Percentiles rank a stretch among this genome's conserved stretches.
Conservation (phyloP, 2,888 invertebrate genomes). For the Ophion obscuratus region DNA sequence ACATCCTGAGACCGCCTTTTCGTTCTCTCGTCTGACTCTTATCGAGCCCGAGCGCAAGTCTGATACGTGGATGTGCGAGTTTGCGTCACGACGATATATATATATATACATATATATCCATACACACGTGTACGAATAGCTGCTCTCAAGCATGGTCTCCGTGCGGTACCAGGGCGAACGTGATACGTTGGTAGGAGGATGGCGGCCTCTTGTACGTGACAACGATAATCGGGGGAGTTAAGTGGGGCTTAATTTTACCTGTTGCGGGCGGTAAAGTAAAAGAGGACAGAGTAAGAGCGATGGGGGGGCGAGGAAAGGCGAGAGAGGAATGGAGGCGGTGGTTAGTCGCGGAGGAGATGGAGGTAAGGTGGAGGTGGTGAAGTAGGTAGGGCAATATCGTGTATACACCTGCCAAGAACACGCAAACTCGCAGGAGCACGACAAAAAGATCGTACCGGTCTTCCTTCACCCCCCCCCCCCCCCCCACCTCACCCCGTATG, state of each 20-base stretch:
- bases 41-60: constrained; percentile 40
- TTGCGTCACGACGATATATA: constrained; percentile 1
- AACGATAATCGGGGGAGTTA: constrained; percentile 82
- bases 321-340: constrained; percentile 51
- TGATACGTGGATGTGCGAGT: constrained; percentile 29
- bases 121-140: not conserved
- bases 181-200: constrained; percentile 60
- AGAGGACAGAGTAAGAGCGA: constrained; percentile 54
- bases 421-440: constrained; percentile 72
- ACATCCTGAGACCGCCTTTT: constrained; percentile 28
- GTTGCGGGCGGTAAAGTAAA: constrained; percentile 77
- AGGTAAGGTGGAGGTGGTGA: constrained; percentile 59
- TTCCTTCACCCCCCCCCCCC: constrained; percentile 21
- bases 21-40: constrained; percentile 40
- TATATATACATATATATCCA: not conserved
- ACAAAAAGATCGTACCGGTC: constrained; percentile 69
- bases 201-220: constrained; percentile 79
- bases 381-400: constrained; percentile 74
- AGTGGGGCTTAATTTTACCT: constrained; percentile 82
- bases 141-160: constrained; percentile 33
- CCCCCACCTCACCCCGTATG: not conserved
- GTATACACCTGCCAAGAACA: constrained; percentile 82
- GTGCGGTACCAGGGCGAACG: constrained; percentile 44
- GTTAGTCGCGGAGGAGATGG: constrained; percentile 64
- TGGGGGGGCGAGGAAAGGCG: constrained; percentile 53